Evolutionary conservation across 2,888 invertebrate species (phyloP), one percentile per base, ranked within the genome.

Genomic region (Teinopalpus imperialis): DNA sequence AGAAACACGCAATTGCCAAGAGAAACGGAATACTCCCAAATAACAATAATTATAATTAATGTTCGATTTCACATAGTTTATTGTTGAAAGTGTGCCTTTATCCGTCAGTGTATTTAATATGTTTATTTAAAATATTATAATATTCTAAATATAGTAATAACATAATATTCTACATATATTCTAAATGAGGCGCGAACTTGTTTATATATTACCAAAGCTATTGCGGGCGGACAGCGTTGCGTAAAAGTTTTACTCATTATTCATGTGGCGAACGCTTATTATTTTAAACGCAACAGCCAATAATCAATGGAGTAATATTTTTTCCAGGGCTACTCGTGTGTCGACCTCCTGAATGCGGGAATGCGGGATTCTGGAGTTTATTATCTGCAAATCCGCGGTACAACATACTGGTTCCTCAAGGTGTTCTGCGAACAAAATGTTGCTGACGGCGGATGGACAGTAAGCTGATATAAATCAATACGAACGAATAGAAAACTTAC

Each of bases 401-500:
- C 96, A 2, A 96, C 96, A 0, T 97, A 96, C 81, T 97, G 97
- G 96, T 97, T 96, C 90, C 90, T 97, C 53, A 96, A 96, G 75
- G 97, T 97, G 9, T 97, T 91, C 80, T 97, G 97, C 75, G 97
- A 97, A 67, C 97, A 97, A 76, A 95, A 94, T 69, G 89, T 94
- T 7, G 93, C 95, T 21, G 97, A 97, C 64, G 97, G 97, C 45
- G 97, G 97, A 43, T 97, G 97, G 97, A 97, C 96, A 81, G 97
- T 97, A 90, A 92, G 92, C 86, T 23, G 27, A 16, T 16, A 16
- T 4, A 16, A 16, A 16, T 2, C 9, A 3, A 7, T 7, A 12
- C n/a, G n/a, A n/a, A n/a, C n/a, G n/a, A n/a, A n/a, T n/a, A n/a
- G n/a, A n/a, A n/a, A n/a, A n/a, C n/a, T n/a, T n/a, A n/a, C n/a